These are phyloP conservation scores for Chalcis sispes DNA, from an alignment of 2,888 invertebrate species.

Conservation along the genomic window DNA sequence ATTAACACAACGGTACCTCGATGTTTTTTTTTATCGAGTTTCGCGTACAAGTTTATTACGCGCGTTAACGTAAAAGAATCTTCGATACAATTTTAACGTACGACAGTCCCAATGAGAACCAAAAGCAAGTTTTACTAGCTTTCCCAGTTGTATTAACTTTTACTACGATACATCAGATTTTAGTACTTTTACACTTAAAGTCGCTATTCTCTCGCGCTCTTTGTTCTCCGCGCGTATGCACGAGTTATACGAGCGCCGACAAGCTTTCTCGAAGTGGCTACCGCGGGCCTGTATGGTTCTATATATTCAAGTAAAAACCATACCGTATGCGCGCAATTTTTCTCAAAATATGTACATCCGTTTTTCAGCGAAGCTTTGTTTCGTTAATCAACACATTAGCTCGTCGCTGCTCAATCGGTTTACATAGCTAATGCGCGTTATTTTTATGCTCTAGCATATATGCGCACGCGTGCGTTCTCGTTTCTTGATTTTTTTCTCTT, in stretches of 20 bases:
- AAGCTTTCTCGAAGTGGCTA: too few relatives aligned
- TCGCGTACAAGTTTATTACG: conserved; percentile 37
- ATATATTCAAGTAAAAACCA: conserved; percentile 4
- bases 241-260: too few relatives aligned
- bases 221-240: conserved; percentile 3
- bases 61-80: conserved; percentile 32
- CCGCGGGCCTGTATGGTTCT: too few relatives aligned
- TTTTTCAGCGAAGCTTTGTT: background rate
- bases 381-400: too few relatives aligned
- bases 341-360: background rate
- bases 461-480: background rate
- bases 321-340: conserved; percentile 13
- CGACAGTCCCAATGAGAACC: conserved; percentile 12
- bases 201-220: background rate
- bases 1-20: background rate
- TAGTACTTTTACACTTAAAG: conserved; percentile 44
- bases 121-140: conserved; percentile 47
- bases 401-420: too few relatives aligned
- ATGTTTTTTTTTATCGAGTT: conserved; percentile 29
- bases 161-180: conserved; percentile 49
- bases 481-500: background rate
- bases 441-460: background rate
- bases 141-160: conserved; percentile 40
- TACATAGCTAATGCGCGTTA: too few relatives aligned
- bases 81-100: conserved; percentile 35